A percentile compares a stretch with the other conserved stretches of the same genome.
phyloP scores from a whole-genome alignment of 1,140 invertebrate genomes.

The Pachypsylla venusta region DNA sequence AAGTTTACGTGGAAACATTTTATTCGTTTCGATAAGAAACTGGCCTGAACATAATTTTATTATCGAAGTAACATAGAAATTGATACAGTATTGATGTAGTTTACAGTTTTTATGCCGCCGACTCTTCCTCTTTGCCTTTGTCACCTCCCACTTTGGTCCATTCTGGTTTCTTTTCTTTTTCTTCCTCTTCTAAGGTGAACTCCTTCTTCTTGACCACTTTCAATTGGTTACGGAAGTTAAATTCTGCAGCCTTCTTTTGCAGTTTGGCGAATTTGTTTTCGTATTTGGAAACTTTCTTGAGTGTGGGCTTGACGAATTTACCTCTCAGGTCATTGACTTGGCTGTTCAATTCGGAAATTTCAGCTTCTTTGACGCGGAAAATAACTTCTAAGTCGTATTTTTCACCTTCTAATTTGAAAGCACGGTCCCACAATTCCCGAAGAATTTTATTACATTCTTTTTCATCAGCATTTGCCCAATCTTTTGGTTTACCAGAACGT shows the following conservation, averaged over 20 bases:
- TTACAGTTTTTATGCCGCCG: too few relatives aligned
- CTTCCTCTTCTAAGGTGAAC: slow-evolving; percentile 95
- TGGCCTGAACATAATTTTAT: too few relatives aligned
- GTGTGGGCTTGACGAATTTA: slow-evolving; percentile 98
- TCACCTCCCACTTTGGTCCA: slow-evolving; percentile 78
- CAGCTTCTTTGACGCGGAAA: slow-evolving; percentile 75
- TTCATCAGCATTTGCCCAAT: slow-evolving; percentile 83
- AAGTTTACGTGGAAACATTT: too few relatives aligned
- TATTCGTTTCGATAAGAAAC: too few relatives aligned
- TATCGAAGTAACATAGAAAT: too few relatives aligned
- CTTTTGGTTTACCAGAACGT: slow-evolving; percentile 78
- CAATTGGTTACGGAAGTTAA: slow-evolving; percentile 98
- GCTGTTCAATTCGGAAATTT: slow-evolving; percentile 98
- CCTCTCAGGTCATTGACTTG: slow-evolving; percentile 99
- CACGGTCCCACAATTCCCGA: slow-evolving; percentile 83
- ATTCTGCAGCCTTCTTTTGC: slow-evolving; percentile 93
- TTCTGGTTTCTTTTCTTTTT: slow-evolving; percentile 87
- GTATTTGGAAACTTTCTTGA: slow-evolving; percentile 99
- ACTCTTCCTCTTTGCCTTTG: slow-evolving; percentile 30
- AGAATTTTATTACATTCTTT: slow-evolving; percentile 57
- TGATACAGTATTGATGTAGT: too few relatives aligned
- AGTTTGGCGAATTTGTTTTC: slow-evolving; percentile 98
- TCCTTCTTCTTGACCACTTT: slow-evolving; percentile 99
- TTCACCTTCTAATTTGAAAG: slow-evolving; percentile 84
- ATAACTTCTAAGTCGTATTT: slow-evolving; percentile 97